Evolutionary conservation across 2,113 vertebrate species (phyloP).

Genomic region (Bos taurus): DNA sequence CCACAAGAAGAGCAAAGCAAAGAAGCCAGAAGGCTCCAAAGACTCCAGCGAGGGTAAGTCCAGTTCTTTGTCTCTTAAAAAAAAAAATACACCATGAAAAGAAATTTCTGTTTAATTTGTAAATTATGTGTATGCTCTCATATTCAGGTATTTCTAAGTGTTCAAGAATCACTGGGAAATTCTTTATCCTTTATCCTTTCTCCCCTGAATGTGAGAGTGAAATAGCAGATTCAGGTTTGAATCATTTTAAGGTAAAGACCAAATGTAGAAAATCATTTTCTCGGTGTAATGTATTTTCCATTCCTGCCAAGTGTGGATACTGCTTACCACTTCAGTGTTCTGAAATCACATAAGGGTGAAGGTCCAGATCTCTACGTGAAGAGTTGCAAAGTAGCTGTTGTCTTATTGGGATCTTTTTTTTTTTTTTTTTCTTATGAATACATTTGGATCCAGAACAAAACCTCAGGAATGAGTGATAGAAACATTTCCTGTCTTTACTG

Average conservation of each 20-base stretch:
- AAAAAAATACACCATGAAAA: neutral
- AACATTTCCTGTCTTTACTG: neutral
- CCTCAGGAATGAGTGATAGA: neutral
- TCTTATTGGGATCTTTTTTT: neutral
- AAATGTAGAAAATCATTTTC: slow-evolving; percentile 6
- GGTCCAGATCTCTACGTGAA: neutral
- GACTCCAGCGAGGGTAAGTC: slow-evolving; percentile 78
- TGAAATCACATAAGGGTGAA: neutral
- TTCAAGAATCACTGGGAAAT: neutral
- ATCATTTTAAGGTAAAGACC: slow-evolving; percentile 10
- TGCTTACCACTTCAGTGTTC: neutral
- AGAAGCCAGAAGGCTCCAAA: slow-evolving; percentile 74
- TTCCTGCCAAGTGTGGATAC: neutral
- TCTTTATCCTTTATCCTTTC: slow-evolving; percentile 8
- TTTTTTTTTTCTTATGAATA: neutral
- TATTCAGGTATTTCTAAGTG: neutral
- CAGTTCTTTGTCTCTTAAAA: neutral
- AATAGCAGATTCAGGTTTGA: neutral
- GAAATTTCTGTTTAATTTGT: slow-evolving; percentile 33
- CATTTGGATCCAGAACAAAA: neutral
- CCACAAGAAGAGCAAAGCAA: slow-evolving; percentile 79
- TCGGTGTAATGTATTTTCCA: neutral
- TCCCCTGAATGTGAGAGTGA: neutral
- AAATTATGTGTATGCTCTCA: neutral
- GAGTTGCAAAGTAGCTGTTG: neutral